phyloP scores from a whole-genome alignment of 2,113 vertebrate species.

The Formicarius rufipectus region DNA sequence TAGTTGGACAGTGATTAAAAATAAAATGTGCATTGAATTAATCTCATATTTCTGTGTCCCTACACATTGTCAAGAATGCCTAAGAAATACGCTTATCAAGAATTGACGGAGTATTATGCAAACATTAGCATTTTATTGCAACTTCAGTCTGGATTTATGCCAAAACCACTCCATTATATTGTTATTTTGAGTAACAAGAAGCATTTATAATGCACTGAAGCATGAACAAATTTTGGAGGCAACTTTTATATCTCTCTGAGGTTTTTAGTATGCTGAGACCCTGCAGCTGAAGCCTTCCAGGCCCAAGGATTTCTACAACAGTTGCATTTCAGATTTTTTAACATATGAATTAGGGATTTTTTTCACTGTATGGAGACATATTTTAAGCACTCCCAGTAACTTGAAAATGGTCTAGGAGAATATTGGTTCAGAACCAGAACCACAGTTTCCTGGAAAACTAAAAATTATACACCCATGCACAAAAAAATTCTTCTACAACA shows the following conservation, averaged over 20 bases:
- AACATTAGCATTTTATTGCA: conserved; percentile 41
- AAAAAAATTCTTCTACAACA: not conserved
- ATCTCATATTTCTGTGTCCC: not conserved
- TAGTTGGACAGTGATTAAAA: conserved; percentile 23
- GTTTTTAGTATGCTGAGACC: not conserved
- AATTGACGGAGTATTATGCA: conserved; percentile 24
- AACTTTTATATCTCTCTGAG: conserved; percentile 23
- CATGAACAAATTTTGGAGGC: not conserved
- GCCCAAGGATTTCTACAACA: not conserved
- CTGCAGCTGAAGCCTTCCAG: not conserved
- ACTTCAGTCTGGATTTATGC: conserved; percentile 14
- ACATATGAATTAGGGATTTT: not conserved
- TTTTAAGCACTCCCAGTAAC: not conserved
- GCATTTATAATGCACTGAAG: conserved; percentile 10
- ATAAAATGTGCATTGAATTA: conserved; percentile 11
- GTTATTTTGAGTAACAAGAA: conserved; percentile 25
- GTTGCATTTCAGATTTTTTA: not conserved
- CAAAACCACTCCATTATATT: not conserved
- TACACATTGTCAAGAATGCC: conserved; percentile 18
- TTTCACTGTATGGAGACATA: not conserved
- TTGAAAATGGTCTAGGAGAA: not conserved
- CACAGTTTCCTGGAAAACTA: not conserved
- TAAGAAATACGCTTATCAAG: conserved; percentile 12
- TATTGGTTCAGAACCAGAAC: not conserved
- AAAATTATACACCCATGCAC: not conserved